Evolutionary conservation across 2,888 invertebrate species (phyloP), one percentile per base, ranked within the genome.

Genomic region (Iselma pallidipennis): DNA sequence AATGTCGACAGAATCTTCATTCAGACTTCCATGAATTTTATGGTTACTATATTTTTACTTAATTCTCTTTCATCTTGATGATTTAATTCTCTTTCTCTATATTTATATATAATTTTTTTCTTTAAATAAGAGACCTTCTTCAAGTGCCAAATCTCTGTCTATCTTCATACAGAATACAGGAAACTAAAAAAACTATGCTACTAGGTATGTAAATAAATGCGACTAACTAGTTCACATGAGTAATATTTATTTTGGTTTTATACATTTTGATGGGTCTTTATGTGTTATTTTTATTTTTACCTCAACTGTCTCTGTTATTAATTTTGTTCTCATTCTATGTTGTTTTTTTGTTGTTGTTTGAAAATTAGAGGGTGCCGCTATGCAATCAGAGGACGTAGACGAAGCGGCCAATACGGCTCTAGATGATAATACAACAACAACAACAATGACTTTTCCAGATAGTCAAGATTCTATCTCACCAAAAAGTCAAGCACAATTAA

Each of bases 401-500:
- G 68, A 67, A 29, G 66, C 64, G 51, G 14, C 57, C 48, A 42
- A 56, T 61, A 29, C 59, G 53, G 49, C 45, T 59, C 45, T 21
- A 23, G 65, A 59, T 37, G 61, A 59, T 50, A 59, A 54, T 7
- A 61, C 69, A 45, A n/a, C n/a, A n/a, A n/a, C n/a, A n/a, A 59
- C 65, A 59, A 76, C 74, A 60, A 78, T 78, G 75, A 77, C 77
- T 25, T 75, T 74, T 61, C 72, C 70, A 55, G 73, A 71, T 55
- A 68, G 65, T 51, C 69, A 68, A 57, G 75, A 74, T 52, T 61
- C 74, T 14, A 64, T 66, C 49, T 69, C 73, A 25, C 64, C 71
- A 21, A 61, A 61, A 56, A 49, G 61, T 19, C 65, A 67, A 53
- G 67, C 65, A 7, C 69, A 71, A 63, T 65, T 66, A 48, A 28